These are phyloP conservation scores for Pyrochroa serraticornis DNA, from an alignment of 2,888 invertebrate genomes.

Conservation along the genomic window DNA sequence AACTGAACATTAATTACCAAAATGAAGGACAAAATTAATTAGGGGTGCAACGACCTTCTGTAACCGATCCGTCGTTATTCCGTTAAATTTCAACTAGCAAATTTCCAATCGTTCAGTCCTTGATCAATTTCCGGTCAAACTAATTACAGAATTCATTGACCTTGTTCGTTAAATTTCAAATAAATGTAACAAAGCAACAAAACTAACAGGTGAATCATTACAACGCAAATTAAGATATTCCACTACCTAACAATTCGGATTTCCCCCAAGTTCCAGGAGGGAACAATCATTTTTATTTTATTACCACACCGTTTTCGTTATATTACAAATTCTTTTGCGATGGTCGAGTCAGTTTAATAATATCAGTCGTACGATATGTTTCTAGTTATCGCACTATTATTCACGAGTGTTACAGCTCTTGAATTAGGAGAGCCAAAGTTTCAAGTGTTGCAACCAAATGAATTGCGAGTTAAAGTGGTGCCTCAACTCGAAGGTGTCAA, in stretches of 20 bases:
- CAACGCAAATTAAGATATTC: not conserved
- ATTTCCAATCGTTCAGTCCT: too few species aligned
- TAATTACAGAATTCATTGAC: too few species aligned
- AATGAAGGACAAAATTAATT: too few species aligned
- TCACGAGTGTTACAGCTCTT: not conserved
- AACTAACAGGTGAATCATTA: not conserved
- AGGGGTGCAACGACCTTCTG: too few species aligned
- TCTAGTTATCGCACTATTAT: slow-evolving; percentile 1
- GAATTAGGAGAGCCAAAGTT: slow-evolving; percentile 14
- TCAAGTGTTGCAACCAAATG: slow-evolving; percentile 28
- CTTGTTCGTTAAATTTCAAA: too few species aligned
- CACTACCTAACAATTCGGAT: not conserved
- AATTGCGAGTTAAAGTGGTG: slow-evolving; percentile 26
- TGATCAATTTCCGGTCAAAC: too few species aligned
- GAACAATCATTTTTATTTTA: not conserved
- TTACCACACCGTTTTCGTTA: slow-evolving; percentile 2
- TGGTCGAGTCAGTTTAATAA: slow-evolving; percentile 8
- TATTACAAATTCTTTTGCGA: slow-evolving; percentile 11
- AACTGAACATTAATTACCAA: too few species aligned
- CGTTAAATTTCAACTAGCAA: too few species aligned
- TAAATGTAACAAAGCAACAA: not conserved
- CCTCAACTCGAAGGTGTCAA: slow-evolving; percentile 1
- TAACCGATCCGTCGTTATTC: too few species aligned
- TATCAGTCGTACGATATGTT: slow-evolving; percentile 11
- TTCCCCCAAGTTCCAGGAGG: not conserved